Evolutionary conservation across 2,113 vertebrate species (phyloP), one percentile per base, ranked within the genome.

Genomic region (Chamaea fasciata): DNA sequence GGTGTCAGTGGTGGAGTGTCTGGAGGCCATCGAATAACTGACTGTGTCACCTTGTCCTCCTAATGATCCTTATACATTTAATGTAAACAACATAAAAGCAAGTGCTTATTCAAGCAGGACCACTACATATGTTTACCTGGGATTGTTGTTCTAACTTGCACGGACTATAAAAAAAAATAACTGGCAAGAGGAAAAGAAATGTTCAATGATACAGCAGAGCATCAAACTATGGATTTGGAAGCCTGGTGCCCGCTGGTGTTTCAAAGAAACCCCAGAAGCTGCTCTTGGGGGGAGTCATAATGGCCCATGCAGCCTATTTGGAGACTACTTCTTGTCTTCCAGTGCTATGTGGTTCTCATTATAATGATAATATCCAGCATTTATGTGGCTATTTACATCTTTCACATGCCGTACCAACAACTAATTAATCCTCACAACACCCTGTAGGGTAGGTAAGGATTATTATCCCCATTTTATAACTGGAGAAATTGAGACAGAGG

Each of bases 41-140:
- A 80, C 91, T 95, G 85, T 97, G 97, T 97, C 97, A 97, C 97
- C 97, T 98, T 97, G 97, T 97, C 96, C 96, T 97, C 94, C 95
- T 97, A 97, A 97, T 95, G 97, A 97, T 97, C 97, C 96, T 96
- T 93, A 96, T 90, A 91, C 96, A 96, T 97, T 97, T 95, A 97
- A 97, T 90, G 95, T 92, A 97, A 95, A 97, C 96, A 97, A 74
- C 95, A 97, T 97, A 94, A 97, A 97, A 97, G 87, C 94, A 94
- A 95, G 91, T 97, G 96, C 95, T 97, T 97, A 97, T 96, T 96
- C 96, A 97, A 97, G 97, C 97, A 97, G 95, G 95, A 97, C 95
- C 62, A 81, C 88, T 95, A 96, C 97, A 97, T 97, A 97, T 97
- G 97, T 97, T 97, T 97, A 96, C 91, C 90, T 96, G 95, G 86